Percentiles rank a stretch among this genome's conserved stretches.
Evolutionary conservation across 2,113 vertebrate genomes (phyloP).

Genomic region (Mola mola): DNA sequence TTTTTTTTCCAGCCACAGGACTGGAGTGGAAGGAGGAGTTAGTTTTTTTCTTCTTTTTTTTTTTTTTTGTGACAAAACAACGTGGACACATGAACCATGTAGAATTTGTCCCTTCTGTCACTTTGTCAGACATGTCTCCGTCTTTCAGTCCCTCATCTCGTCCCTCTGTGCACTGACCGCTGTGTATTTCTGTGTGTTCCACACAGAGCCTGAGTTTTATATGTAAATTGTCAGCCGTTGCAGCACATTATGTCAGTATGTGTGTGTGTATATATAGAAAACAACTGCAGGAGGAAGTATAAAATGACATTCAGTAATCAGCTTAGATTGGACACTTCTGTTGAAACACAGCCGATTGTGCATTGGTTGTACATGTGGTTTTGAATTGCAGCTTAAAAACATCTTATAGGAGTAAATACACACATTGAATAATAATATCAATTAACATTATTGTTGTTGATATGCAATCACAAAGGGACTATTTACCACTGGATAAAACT

Average conservation of each 20-base stretch:
- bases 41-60: conserved; percentile 17
- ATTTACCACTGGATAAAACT: conserved; percentile 57
- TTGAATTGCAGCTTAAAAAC: conserved; percentile 22
- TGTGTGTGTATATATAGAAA: conserved; percentile 42
- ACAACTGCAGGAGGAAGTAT: conserved; percentile 18
- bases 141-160: neutral
- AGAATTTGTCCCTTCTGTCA: conserved; percentile 29
- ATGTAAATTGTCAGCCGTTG: conserved; percentile 40
- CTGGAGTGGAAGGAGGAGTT: conserved; percentile 53
- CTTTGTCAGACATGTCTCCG: neutral
- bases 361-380: conserved; percentile 42
- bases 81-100: conserved; percentile 30
- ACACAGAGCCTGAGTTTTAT: conserved; percentile 47
- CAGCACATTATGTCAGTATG: conserved; percentile 32
- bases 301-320: conserved; percentile 12
- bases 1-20: conserved; percentile 58
- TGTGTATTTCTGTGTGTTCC: conserved; percentile 41
- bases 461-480: conserved; percentile 51
- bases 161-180: conserved; percentile 61
- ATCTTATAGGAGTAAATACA: no score
- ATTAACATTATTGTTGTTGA: conserved; percentile 21
- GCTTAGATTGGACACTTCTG: conserved; percentile 5
- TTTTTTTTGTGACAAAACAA: conserved; percentile 35
- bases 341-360: conserved; percentile 4
- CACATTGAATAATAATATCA: no score